A percentile compares a stretch with the other conserved stretches of the same genome.
These are phyloP conservation scores for Oasisia sp. DNA, from an alignment of 2,888 invertebrate species.

Conservation along the genomic window DNA sequence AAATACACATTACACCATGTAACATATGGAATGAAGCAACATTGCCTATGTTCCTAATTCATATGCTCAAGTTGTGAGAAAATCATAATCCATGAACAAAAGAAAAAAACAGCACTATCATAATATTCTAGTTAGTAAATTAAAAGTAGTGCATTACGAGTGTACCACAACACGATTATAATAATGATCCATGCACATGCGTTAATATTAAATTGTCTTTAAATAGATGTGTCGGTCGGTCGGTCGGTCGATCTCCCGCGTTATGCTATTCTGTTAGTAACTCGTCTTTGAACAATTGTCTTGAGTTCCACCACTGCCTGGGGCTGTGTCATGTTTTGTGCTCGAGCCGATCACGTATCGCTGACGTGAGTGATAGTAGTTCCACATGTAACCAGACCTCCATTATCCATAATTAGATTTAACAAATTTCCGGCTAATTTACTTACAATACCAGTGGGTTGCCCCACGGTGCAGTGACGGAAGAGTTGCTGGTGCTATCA, in stretches of 20 bases:
- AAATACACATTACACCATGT: too few relatives aligned
- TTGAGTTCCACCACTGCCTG: background rate
- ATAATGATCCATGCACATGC: too few relatives aligned
- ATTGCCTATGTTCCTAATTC: too few relatives aligned
- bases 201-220: too few relatives aligned
- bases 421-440: background rate
- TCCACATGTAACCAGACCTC: background rate
- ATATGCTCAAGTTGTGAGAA: too few relatives aligned
- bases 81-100: too few relatives aligned
- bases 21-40: too few relatives aligned
- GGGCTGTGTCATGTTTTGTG: background rate
- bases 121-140: too few relatives aligned
- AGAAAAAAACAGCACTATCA: too few relatives aligned
- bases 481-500: background rate
- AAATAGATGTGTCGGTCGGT: background rate
- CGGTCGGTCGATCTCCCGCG: background rate
- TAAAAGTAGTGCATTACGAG: too few relatives aligned
- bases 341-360: background rate
- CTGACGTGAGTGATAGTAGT: background rate
- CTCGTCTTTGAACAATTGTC: background rate
- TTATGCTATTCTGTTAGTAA: background rate
- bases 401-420: constrained; percentile 13
- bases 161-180: too few relatives aligned
- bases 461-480: background rate
- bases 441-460: background rate